These are phyloP conservation scores for Balaeniceps rex DNA, from an alignment of 2,113 vertebrate species.

Conservation along the genomic window DNA sequence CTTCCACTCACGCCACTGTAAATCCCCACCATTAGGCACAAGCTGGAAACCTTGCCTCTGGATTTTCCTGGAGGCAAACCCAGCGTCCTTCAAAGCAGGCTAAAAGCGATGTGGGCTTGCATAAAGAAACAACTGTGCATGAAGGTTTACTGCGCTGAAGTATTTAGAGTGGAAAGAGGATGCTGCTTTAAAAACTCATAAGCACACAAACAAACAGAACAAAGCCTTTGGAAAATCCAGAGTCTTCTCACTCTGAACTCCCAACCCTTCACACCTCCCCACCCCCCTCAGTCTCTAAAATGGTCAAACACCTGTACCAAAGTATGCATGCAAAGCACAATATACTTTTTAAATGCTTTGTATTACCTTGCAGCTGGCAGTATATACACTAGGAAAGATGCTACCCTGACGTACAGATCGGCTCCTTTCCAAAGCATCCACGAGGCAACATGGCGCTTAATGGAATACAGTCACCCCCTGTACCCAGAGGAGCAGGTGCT, in stretches of 20 bases:
- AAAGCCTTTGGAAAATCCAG: neutral
- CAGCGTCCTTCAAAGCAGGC: neutral
- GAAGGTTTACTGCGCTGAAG: neutral
- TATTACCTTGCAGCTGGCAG: neutral
- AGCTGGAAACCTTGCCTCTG: neutral
- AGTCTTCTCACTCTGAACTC: neutral
- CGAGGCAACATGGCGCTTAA: rapidly evolving
- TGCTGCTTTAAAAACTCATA: neutral
- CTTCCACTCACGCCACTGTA: neutral
- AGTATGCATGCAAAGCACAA: neutral
- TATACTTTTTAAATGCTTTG: neutral
- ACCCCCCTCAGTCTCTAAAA: neutral
- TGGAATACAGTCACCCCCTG: neutral
- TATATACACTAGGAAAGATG: neutral
- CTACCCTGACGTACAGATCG: neutral
- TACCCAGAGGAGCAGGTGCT: rapidly evolving
- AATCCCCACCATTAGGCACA: neutral
- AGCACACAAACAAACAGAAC: neutral
- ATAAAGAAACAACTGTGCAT: neutral
- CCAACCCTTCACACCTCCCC: neutral
- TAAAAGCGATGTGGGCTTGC: neutral
- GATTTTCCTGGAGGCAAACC: neutral
- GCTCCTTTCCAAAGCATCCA: neutral
- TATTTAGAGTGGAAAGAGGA: neutral
- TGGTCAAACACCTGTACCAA: neutral